Evolutionary conservation across 1,140 invertebrate species (phyloP), one percentile per base, ranked within the genome.

Genomic region (Cylas formicarius): DNA sequence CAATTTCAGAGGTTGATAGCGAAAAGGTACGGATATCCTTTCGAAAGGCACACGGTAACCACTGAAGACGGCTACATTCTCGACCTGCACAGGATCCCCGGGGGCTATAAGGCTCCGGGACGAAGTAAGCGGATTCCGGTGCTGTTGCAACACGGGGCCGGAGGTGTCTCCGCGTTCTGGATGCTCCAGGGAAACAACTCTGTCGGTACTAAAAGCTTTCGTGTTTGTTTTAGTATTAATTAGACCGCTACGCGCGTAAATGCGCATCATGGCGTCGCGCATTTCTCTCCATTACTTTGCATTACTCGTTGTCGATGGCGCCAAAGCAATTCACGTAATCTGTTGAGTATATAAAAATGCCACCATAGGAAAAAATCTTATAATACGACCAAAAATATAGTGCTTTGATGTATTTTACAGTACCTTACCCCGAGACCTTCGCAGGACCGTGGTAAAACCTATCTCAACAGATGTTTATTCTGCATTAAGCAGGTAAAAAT

Each of bases 121-220:
- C 40, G 20, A n/a, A 19, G 18, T n/a, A 48, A 28, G 16, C 44
- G 34, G 36, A 28, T 60, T 27, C 63, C 72, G 5, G 71, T 81
- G 3, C 71, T 77, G 10, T 61, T 85, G 0, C 78, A 83, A 53
- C 79, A 82, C 50, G 79, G 80, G 14, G 60, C 81, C 2, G 58
- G 75, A 17, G 67, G 66, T 24, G 73, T 69, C 35, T 71, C 72
- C 9, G 68, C 70, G 4, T 72, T 73, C 53, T 81, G 68, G 65
- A 61, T 80, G 32, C 56, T 75, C 14, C 72, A 73, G 58, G 68
- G 70, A 11, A 52, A 51, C 28, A 43, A 50, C 21, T 62, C 60
- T 7, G 24, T 54, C 7, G 52, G 60, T 62, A 51, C 26, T 40
- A 17, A 24, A 4, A 31, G 14, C 7, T 31, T 31, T 44, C 19